Base-by-base conservation (phyloP, 2,113 vertebrate species). In the Smithornis capensis region DNA sequence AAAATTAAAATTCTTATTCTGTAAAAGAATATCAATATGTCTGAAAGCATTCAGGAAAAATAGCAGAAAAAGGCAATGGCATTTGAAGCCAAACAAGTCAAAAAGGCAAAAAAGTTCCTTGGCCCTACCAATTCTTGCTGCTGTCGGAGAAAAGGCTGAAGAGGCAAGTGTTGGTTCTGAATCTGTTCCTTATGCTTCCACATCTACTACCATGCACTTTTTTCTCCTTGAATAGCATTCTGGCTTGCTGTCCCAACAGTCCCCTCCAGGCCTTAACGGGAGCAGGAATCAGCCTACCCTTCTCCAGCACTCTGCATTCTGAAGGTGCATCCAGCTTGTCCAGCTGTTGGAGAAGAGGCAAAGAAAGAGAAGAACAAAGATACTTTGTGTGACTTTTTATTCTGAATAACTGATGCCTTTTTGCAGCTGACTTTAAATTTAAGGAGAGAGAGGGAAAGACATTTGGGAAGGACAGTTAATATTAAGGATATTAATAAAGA, bases 281-380 rank as follows among this genome's bases (percentile, higher is more conserved):
- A 23, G 10, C 6, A 53, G 47, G 87, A 81, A 70, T 23, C 7
- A 47, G 5, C 5, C 5, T 79, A 19, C 6, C 33, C 22, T 45
- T 60, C 28, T 80, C 23, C 12, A 44, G 11, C 0, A 0, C 14
- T 49, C 44, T 19, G 14, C 0, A 0, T 8, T 19, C n/a, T 38
- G 47, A 10, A 50, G 33, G 25, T 7, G 14, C 35, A 9, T 47
- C 8, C 18, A 70, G 47, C 18, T 85, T 42, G 9, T 63, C 13
- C 29, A 82, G 1, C 23, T 79, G 16, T 15, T 63, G 35, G 31
- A 65, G 19, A 74, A 57, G 17, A 59, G 15, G 6, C 4, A 14
- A 27, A 79, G 22, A 63, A 91, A 35, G 7, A 57, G 10, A 50
- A 68, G 12, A 69, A 16, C 14, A 64, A 33, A 83, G 40, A 3